These are phyloP conservation scores for Entelurus aequoreus DNA, from an alignment of 2,113 vertebrate species.

Conservation along the genomic window DNA sequence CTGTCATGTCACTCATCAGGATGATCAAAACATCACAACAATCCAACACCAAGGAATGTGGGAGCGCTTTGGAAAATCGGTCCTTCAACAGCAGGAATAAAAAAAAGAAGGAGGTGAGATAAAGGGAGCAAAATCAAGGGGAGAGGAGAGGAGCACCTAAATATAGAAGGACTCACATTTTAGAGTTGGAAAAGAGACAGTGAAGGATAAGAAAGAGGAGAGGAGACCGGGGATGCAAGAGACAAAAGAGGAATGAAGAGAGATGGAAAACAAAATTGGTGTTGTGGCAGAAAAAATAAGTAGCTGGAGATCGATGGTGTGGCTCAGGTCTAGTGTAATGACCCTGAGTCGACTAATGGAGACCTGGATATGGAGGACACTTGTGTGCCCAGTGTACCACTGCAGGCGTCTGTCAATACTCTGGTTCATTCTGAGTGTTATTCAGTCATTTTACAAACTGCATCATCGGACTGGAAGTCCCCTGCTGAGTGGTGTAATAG, in stretches of 20 bases:
- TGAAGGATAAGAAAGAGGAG: slow-evolving; percentile 49
- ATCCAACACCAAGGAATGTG: slow-evolving; percentile 55
- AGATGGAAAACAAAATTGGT: slow-evolving; percentile 23
- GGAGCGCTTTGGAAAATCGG: slow-evolving; percentile 46
- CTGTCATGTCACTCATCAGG: slow-evolving; percentile 63
- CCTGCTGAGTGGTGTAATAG: background rate
- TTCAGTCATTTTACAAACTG: background rate
- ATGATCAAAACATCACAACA: slow-evolving; percentile 60
- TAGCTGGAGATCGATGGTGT: slow-evolving; percentile 17
- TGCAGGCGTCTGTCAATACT: slow-evolving; percentile 31
- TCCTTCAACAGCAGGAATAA: slow-evolving; percentile 51
- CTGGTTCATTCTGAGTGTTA: slow-evolving; percentile 12
- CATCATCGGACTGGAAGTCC: too few species aligned
- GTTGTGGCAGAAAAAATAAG: slow-evolving; percentile 8
- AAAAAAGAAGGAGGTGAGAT: slow-evolving; percentile 54
- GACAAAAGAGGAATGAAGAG: slow-evolving; percentile 17
- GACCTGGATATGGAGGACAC: slow-evolving; percentile 25
- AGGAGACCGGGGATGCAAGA: slow-evolving; percentile 26
- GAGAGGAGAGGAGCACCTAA: slow-evolving; percentile 65
- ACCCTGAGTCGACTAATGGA: slow-evolving; percentile 22
- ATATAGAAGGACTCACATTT: slow-evolving; percentile 63
- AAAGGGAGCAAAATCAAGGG: slow-evolving; percentile 63
- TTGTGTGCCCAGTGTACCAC: slow-evolving; percentile 20
- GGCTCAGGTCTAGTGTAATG: slow-evolving; percentile 21
- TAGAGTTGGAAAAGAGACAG: slow-evolving; percentile 61